Percentiles rank a stretch among this genome's conserved stretches.
phyloP scores from a whole-genome alignment of 30 jellyfish, hydroid and myxozoan genomes.

The Sanderia malayensis region DNA sequence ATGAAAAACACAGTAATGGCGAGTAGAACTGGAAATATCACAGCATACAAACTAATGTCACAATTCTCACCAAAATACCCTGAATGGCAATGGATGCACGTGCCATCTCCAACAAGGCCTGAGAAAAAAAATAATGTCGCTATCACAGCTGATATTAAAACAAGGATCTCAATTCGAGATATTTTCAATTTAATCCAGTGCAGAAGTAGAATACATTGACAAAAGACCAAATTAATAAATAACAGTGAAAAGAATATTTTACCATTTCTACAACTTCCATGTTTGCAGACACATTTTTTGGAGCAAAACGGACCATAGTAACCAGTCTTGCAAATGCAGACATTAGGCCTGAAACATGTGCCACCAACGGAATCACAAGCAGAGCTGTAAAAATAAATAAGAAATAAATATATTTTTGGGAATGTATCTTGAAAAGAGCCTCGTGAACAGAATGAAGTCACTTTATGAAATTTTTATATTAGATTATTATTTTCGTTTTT shows the following conservation, averaged over 20 bases:
- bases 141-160: too few relatives aligned
- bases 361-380: conserved; percentile 67
- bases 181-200: too few relatives aligned
- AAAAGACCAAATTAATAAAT: too few relatives aligned
- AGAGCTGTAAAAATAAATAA: conserved; percentile 43
- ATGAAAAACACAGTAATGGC: conserved; percentile 43
- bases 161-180: too few relatives aligned
- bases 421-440: too few relatives aligned
- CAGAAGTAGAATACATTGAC: too few relatives aligned
- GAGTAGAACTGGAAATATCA: conserved; percentile 58
- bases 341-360: conserved; percentile 58
- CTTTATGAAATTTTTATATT: too few relatives aligned
- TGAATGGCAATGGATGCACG: conserved; percentile 63
- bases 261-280: conserved; percentile 84
- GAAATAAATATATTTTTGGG: too few relatives aligned
- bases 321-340: conserved; percentile 58
- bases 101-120: conserved; percentile 88
- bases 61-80: conserved; percentile 89
- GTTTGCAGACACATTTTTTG: conserved; percentile 59
- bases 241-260: too few relatives aligned
- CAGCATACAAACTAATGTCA: conserved; percentile 72
- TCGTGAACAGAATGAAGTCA: too few relatives aligned
- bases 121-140: too few relatives aligned
- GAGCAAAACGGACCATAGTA: conserved; percentile 69
- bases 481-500: too few relatives aligned